Evolutionary conservation across 2,113 vertebrate species (phyloP), one percentile per base, ranked within the genome.

Genomic region (Peromyscus polionotus): DNA sequence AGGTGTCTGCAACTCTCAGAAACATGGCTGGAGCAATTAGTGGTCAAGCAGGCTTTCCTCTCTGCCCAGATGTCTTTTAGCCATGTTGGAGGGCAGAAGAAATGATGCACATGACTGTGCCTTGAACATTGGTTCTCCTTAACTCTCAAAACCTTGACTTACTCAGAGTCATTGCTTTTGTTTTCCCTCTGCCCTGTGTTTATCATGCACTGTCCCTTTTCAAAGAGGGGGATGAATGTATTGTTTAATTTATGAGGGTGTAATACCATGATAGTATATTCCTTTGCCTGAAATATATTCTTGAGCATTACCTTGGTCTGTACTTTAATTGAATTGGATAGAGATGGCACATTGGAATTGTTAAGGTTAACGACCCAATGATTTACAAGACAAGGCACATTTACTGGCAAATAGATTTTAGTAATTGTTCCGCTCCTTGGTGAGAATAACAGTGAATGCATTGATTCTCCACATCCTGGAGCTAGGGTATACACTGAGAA

Each of bases 321-420:
- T 98, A 95, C 97, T 98, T 98, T 98, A 99, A 99, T 98, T 98
- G 98, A 98, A 98, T 98, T 98, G 98, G 98, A 95, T 98, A 97
- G 98, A 98, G 98, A 98, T 87, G 85, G 98, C 97, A 97, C 95
- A 59, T 93, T 98, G 97, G 98, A 97, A 97, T 98, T 98, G 98
- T 98, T 99, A 98, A 98, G 98, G 98, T 98, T 99, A 99, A 99
- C 90, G 98, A 98, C 98, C 98, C 98, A 98, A 91, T 98, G 98
- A 99, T 99, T 99, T 99, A 99, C 98, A 99, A 99, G 99, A 98
- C 98, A 98, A 98, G 98, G 98, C 97, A 98, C 99, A 98, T 99
- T 99, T 99, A 98, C 98, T 1, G 97, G 98, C 98, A 98, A 98
- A 99, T 99, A 98, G 98, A 99, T 99, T 98, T 99, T 98, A 94